Conservation (phyloP, 2,797 vertebrate species). For the Anniella stebbinsi region DNA sequence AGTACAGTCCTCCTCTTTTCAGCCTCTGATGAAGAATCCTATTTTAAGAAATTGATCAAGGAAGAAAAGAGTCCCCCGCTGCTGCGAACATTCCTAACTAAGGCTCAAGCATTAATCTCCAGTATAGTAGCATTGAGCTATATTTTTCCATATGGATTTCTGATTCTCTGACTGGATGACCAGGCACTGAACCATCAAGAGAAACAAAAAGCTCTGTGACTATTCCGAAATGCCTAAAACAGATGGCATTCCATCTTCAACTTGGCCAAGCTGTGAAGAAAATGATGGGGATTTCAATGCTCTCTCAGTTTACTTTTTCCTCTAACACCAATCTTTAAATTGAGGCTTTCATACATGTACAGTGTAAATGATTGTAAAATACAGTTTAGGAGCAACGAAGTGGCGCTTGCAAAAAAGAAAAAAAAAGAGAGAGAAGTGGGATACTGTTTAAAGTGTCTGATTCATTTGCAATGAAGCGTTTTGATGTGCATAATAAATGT, state of each 20-base stretch:
- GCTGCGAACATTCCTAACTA: constrained; percentile 84
- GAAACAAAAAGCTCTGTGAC: constrained; percentile 77
- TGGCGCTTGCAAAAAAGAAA: constrained; percentile 68
- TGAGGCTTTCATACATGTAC: constrained; percentile 72
- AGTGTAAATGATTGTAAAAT: constrained; percentile 69
- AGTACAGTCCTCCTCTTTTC: constrained; percentile 98
- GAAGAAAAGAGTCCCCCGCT: constrained; percentile 84
- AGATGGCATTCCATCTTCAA: constrained; percentile 77
- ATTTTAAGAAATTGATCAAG: constrained; percentile 98
- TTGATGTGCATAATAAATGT: constrained; percentile 72
- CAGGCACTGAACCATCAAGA: constrained; percentile 79
- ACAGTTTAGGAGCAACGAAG: constrained; percentile 68
- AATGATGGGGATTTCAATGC: constrained; percentile 76
- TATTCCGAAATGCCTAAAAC: constrained; percentile 78
- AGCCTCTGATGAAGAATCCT: constrained; percentile 98
- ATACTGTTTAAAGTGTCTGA: constrained; percentile 68
- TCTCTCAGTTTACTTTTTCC: constrained; percentile 70
- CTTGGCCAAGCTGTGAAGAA: constrained; percentile 78
- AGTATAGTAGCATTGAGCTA: constrained; percentile 82
- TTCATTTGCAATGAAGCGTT: constrained; percentile 76
- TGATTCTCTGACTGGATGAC: constrained; percentile 83
- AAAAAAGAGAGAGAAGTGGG: constrained; percentile 22
- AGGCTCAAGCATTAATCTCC: constrained; percentile 82
- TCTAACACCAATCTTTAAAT: constrained; percentile 67
- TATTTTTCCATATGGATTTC: constrained; percentile 81